These are phyloP conservation scores for Drosophila guanche DNA, from an alignment of 1,140 invertebrate species.

Conservation along the genomic window DNA sequence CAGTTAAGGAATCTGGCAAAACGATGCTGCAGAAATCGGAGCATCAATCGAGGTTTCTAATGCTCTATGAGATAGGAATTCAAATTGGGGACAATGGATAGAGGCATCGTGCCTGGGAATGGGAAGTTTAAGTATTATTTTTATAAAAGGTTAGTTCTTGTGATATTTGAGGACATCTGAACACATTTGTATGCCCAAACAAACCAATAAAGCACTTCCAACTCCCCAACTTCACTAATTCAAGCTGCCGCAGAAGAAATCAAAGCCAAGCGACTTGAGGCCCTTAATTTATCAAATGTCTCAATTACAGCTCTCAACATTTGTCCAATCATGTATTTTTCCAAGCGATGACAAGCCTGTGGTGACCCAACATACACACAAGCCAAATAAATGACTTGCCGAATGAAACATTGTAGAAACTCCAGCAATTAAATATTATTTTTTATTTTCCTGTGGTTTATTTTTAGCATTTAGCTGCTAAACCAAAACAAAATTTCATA, in stretches of 20 bases:
- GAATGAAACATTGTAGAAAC: constrained; percentile 17
- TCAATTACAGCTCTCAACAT: no score
- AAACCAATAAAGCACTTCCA: no score
- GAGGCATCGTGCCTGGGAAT: no score
- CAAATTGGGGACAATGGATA: no score
- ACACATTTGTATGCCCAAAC: no score
- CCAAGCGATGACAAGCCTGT: constrained; percentile 13
- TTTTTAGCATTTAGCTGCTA: constrained; percentile 27
- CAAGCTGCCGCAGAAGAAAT: no score
- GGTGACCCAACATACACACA: not conserved
- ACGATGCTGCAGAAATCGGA: constrained; percentile 5
- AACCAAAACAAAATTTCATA: constrained; percentile 33
- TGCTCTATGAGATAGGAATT: not conserved
- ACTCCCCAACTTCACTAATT: no score
- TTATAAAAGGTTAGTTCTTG: no score
- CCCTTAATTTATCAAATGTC: no score
- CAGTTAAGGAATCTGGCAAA: constrained; percentile 19
- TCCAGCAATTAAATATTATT: constrained; percentile 39
- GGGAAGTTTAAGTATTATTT: no score
- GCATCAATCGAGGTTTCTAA: not conserved
- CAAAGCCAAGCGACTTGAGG: no score
- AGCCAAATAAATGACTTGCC: constrained; percentile 48
- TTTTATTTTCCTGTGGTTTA: constrained; percentile 21
- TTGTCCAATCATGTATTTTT: constrained; percentile 29
- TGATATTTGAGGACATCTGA: no score